Conservation (phyloP, 2,888 invertebrate species). For the Mantis religiosa region DNA sequence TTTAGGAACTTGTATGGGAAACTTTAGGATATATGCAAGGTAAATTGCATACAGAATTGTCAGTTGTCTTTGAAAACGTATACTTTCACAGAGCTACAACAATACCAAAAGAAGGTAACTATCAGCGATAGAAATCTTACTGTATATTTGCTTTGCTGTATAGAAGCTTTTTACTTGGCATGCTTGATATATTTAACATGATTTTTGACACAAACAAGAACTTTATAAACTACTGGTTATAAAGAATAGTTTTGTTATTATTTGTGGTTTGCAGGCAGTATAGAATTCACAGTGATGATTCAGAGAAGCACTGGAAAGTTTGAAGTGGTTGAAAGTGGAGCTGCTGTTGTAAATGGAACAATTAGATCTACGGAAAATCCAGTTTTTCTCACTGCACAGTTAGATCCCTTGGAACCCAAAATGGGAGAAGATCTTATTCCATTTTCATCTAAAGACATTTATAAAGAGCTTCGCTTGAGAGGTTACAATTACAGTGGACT, state of each 20-base stretch:
- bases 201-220: no score
- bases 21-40: slow-evolving; percentile 47
- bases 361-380: neutral
- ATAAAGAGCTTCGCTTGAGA: slow-evolving; percentile 65
- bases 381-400: neutral
- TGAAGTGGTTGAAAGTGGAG: slow-evolving; percentile 30
- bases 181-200: no score
- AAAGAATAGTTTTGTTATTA: no score
- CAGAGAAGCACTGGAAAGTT: slow-evolving; percentile 30
- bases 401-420: neutral
- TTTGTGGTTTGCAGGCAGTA: slow-evolving; percentile 27
- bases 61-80: slow-evolving; percentile 53
- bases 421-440: neutral
- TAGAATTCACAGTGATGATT: slow-evolving; percentile 31
- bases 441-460: slow-evolving; percentile 50
- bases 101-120: slow-evolving; percentile 25
- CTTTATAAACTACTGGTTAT: no score
- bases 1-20: slow-evolving; percentile 48
- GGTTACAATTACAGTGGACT: slow-evolving; percentile 63
- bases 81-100: slow-evolving; percentile 41
- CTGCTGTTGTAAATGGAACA: slow-evolving; percentile 27
- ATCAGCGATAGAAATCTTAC: no score
- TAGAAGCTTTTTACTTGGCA: no score
- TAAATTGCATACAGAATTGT: slow-evolving; percentile 48
- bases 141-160: no score